These are phyloP conservation scores for Tarsius wallacei DNA, from an alignment of 2,797 vertebrate species.

Conservation along the genomic window DNA sequence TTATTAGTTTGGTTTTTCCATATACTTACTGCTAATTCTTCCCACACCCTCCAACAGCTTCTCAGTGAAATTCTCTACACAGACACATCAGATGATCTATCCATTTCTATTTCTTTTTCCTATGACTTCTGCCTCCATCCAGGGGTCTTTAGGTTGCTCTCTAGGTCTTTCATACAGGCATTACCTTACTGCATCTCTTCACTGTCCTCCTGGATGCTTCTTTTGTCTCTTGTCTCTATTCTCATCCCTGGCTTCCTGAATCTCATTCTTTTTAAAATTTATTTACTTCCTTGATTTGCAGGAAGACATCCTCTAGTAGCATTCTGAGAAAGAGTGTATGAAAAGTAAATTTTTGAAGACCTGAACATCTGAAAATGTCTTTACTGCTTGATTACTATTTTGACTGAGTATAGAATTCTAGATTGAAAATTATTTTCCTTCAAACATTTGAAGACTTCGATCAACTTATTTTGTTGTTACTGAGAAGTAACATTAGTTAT, in stretches of 20 bases:
- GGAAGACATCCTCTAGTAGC: not conserved
- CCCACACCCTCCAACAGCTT: not conserved
- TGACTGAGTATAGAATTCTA: not conserved
- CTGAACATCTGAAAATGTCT: not conserved
- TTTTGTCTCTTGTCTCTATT: conserved; percentile 11
- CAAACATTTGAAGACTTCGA: not conserved
- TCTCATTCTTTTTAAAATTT: not conserved
- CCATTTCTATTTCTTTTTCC: not conserved
- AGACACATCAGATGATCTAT: not conserved
- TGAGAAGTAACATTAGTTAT: not conserved
- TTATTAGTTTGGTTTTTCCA: not conserved
- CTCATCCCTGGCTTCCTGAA: not conserved
- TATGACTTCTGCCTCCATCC: not conserved
- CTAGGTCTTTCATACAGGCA: not conserved
- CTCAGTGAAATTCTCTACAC: conserved; percentile 32
- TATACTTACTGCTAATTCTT: conserved; percentile 42
- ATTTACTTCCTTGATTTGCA: conserved; percentile 55
- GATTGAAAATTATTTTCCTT: conserved; percentile 24
- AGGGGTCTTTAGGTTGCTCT: not conserved
- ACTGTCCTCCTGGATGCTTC: not conserved
- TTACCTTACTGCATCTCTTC: not conserved
- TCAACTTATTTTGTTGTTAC: not conserved
- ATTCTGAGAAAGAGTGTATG: not conserved
- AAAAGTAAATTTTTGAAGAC: conserved; percentile 15
- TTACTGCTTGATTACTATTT: conserved; percentile 8